These are phyloP conservation scores for Florisuga fusca DNA, from an alignment of 2,797 vertebrate genomes.

Conservation along the genomic window DNA sequence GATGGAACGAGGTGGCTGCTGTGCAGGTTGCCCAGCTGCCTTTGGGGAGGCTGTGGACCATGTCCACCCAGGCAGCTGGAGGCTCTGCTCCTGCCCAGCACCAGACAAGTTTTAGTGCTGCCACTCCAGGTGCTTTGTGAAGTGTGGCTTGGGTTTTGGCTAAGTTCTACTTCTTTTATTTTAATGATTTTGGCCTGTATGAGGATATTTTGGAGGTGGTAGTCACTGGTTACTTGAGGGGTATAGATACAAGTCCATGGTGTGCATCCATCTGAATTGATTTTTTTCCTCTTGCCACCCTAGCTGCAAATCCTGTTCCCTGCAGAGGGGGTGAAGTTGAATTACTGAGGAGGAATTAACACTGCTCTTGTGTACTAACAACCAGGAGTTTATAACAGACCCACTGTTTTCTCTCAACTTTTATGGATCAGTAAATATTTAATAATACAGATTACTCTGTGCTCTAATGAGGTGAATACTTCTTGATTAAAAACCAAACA, in stretches of 20 bases:
- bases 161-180: neutral
- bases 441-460: neutral
- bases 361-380: neutral
- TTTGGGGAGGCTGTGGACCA: fast-evolving
- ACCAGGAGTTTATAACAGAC: neutral
- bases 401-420: neutral
- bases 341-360: neutral
- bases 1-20: too few relatives aligned
- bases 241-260: fast-evolving
- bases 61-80: too few relatives aligned
- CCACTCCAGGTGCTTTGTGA: neutral
- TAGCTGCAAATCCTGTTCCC: neutral
- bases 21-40: too few relatives aligned
- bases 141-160: neutral
- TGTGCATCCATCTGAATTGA: neutral
- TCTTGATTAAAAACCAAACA: neutral
- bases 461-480: neutral
- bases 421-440: slow-evolving; percentile 16
- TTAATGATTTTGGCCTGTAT: neutral
- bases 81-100: neutral
- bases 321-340: neutral
- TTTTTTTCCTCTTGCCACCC: neutral
- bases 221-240: neutral
- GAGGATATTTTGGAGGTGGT: neutral
- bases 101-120: fast-evolving